phyloP scores from a whole-genome alignment of 1,140 invertebrate genomes.

The Conus ventricosus region DNA sequence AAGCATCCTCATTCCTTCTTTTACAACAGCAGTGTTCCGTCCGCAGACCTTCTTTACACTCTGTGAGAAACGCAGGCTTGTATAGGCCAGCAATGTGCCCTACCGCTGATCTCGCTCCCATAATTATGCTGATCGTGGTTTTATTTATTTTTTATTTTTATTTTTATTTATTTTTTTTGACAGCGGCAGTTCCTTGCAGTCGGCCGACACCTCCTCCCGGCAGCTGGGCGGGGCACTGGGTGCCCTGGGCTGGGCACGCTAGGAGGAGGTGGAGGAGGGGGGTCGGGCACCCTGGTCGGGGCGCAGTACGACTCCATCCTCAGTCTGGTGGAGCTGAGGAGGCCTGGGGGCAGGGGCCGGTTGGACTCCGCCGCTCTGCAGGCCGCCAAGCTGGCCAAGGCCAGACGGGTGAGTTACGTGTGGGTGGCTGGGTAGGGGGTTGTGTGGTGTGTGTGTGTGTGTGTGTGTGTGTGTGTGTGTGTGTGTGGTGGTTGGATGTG shows the following conservation, averaged over 20 bases:
- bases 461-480: not conserved
- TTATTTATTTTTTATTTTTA: not conserved
- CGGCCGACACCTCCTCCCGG: not conserved
- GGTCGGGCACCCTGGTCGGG: not conserved
- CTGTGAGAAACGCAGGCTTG: no score
- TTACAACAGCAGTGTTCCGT: no score
- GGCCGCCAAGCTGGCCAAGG: constrained; percentile 38
- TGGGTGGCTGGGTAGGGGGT: constrained; percentile 14
- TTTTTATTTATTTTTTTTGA: constrained; percentile 22
- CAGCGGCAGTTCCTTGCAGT: constrained; percentile 59
- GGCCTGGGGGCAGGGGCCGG: constrained; percentile 33
- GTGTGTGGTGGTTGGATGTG: not conserved
- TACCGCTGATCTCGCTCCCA: no score
- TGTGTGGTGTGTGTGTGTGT: not conserved
- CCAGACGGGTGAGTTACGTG: constrained; percentile 41
- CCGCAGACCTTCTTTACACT: no score
- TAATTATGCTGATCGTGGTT: no score
- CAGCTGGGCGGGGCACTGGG: not conserved
- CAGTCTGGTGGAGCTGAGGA: constrained; percentile 51
- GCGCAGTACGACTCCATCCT: constrained; percentile 48
- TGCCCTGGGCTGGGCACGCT: constrained; percentile 38
- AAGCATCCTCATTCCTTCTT: no score
- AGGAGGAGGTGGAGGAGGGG: constrained; percentile 1
- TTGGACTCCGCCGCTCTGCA: constrained; percentile 32
- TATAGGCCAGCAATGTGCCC: no score